A percentile compares a stretch with the other conserved stretches of the same genome.
phyloP scores from a whole-genome alignment of 2,113 vertebrate species.

The Apistogramma diplotaenia region DNA sequence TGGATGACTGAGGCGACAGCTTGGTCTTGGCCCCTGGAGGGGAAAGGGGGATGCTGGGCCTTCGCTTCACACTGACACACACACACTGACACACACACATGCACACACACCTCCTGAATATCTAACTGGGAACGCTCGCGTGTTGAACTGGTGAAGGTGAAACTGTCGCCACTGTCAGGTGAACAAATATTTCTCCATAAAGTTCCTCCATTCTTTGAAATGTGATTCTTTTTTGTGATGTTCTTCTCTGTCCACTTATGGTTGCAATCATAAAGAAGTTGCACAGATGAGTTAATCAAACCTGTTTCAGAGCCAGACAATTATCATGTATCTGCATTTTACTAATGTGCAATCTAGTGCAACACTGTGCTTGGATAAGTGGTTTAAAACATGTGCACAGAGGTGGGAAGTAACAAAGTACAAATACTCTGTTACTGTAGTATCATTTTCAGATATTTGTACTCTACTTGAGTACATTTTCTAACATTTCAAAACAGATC shows the following conservation, averaged over 20 bases:
- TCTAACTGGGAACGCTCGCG: slow-evolving; percentile 14
- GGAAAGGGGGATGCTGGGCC: not conserved
- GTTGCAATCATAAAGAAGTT: not conserved
- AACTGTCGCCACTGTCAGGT: not conserved
- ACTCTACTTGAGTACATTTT: too few relatives aligned
- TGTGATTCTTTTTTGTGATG: not conserved
- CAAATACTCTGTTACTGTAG: too few relatives aligned
- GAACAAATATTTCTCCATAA: not conserved
- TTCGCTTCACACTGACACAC: slow-evolving; percentile 8
- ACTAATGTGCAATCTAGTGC: not conserved
- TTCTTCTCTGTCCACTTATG: not conserved
- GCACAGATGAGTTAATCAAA: not conserved
- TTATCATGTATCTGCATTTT: not conserved
- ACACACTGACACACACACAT: not conserved
- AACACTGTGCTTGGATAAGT: not conserved
- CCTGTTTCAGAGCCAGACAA: not conserved
- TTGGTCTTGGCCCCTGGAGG: slow-evolving; percentile 44
- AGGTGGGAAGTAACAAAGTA: too few relatives aligned
- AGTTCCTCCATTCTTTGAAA: not conserved
- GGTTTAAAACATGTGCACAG: too few relatives aligned
- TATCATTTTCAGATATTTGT: too few relatives aligned
- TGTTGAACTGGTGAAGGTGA: slow-evolving; percentile 4
- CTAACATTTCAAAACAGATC: too few relatives aligned
- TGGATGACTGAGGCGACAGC: slow-evolving; percentile 49
- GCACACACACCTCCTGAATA: slow-evolving; percentile 28